Evolutionary conservation across 2,888 invertebrate species (phyloP), one percentile per base, ranked within the genome.

Genomic region (Portevinia maculata): DNA sequence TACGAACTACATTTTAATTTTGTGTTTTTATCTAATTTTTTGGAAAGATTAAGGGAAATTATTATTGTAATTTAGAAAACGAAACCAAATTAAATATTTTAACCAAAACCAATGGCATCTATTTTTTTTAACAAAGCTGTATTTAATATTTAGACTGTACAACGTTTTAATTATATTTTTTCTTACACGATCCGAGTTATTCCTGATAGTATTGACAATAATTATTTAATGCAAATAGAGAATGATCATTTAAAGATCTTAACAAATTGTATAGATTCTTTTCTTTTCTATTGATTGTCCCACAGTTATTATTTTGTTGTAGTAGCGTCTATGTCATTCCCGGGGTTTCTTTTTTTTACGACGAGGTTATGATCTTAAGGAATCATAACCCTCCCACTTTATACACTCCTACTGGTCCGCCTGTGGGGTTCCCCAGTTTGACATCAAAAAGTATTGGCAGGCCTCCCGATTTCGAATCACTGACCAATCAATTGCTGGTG

Each of bases 121-220:
- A 39, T 48, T 86, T 87, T 85, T n/a, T 86, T 86, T 86, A 89
- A 88, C 88, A 88, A 88, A 88, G 86, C 85, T 86, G 89, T 89
- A 88, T 88, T 88, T 88, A 89, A 88, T 89, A 88, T 87, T 86
- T 88, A 84, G 75, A 84, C 55, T 67, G 60, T 67, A 60, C 73
- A 60, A 53, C 44, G 39, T 69, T 69, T 32, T 39, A 24, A 6
- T 48, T 37, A 15, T 19, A 39, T 53, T 60, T 28, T n/a, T 50
- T 70, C 75, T 81, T 75, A 81, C 24, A 24, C 75, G 69, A 75
- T 55, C 64, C 57, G 44, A 37, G 44, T 64, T 53, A 37, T 59
- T 70, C 59, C 75, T 81, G 64, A 64, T 64, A 24, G 24, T 3
- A 55, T 79, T 50, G 28, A 41, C 39, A 53, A 65, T 50, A 24